Conservation (phyloP, 2,113 vertebrate genomes). For the Siphamia tubifer region DNA sequence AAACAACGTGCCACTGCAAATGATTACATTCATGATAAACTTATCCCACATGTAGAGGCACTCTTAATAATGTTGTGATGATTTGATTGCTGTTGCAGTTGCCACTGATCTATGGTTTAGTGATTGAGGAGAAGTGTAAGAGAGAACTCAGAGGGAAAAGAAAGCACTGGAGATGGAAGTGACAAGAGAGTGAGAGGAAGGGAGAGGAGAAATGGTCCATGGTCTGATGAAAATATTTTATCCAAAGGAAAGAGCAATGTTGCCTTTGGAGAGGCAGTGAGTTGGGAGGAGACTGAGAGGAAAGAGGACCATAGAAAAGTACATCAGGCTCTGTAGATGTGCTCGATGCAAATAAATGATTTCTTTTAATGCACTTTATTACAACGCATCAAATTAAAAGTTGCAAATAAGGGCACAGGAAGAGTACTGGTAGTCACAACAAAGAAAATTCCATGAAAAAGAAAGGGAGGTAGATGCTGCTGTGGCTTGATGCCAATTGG, state of each 20-base stretch:
- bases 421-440: background rate
- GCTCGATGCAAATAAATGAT: slow-evolving; percentile 19
- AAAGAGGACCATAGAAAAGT: background rate
- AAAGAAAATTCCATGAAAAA: slow-evolving; percentile 6
- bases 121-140: background rate
- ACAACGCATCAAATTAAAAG: background rate
- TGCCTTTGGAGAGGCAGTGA: slow-evolving; percentile 30
- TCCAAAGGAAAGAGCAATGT: slow-evolving; percentile 44
- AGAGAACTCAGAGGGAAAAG: background rate
- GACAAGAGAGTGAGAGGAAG: slow-evolving; percentile 38
- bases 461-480: background rate
- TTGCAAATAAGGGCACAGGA: background rate
- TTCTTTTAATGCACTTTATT: slow-evolving; percentile 23
- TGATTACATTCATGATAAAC: background rate
- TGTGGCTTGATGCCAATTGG: slow-evolving; percentile 7
- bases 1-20: background rate
- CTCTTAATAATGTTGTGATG: background rate
- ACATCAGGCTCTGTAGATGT: background rate
- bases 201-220: slow-evolving; percentile 38
- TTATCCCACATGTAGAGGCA: background rate
- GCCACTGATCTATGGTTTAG: background rate
- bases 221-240: slow-evolving; percentile 54
- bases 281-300: background rate
- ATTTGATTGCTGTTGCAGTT: background rate
- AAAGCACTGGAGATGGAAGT: slow-evolving; percentile 14